These are phyloP conservation scores for Pseudopleuronectes americanus DNA, from an alignment of 2,797 vertebrate genomes.

Conservation along the genomic window DNA sequence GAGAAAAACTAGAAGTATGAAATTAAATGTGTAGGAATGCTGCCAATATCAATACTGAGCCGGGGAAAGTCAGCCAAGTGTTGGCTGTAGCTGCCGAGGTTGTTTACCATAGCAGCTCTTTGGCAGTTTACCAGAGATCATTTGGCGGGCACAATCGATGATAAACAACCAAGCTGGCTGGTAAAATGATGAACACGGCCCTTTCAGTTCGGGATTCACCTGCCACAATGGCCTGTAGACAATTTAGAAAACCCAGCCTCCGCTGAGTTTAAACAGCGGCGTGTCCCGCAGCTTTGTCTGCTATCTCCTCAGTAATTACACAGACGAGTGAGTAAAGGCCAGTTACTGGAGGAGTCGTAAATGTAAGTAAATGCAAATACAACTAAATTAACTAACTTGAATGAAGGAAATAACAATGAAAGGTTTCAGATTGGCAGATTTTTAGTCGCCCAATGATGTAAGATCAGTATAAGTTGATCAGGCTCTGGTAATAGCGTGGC, in stretches of 20 bases:
- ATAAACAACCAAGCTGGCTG: slow-evolving; percentile 59
- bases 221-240: slow-evolving; percentile 18
- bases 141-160: slow-evolving; percentile 53
- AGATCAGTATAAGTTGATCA: too few species aligned
- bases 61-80: slow-evolving; percentile 47
- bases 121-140: slow-evolving; percentile 57
- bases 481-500: neutral
- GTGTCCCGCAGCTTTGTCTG: slow-evolving; percentile 10
- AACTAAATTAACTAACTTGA: too few species aligned
- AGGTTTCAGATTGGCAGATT: too few species aligned
- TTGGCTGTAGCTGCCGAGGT: slow-evolving; percentile 44
- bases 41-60: slow-evolving; percentile 43
- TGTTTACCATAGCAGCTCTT: slow-evolving; percentile 55
- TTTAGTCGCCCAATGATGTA: too few species aligned
- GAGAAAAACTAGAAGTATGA: slow-evolving; percentile 25
- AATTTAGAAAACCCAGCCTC: slow-evolving; percentile 17
- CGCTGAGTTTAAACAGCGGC: neutral
- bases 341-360: neutral
- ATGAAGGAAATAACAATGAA: too few species aligned
- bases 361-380: too few species aligned
- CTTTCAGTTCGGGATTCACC: slow-evolving; percentile 43
- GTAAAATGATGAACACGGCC: slow-evolving; percentile 42
- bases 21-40: slow-evolving; percentile 44
- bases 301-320: slow-evolving; percentile 16
- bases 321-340: slow-evolving; percentile 12